phyloP scores from a whole-genome alignment of 1,140 invertebrate species.

The Theocolax elegans region DNA sequence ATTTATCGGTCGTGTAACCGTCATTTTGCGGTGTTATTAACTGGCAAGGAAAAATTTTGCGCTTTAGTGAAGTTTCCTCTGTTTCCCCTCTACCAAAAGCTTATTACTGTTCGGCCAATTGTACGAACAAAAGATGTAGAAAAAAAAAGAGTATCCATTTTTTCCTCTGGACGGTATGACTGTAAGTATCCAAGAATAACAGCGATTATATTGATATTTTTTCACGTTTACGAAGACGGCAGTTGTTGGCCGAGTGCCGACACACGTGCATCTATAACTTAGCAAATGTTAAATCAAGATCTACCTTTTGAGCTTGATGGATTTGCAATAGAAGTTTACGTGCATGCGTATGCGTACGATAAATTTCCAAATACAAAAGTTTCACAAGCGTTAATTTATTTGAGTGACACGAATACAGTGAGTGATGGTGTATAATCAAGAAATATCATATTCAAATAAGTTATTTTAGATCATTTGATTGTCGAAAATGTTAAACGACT shows the following conservation, averaged over 20 bases:
- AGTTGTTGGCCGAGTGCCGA: background rate
- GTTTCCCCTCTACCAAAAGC: background rate
- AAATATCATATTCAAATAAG: background rate
- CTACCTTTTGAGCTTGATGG: slow-evolving; percentile 27
- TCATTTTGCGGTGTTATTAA: background rate
- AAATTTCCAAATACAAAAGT: too few species aligned
- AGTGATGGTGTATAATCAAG: too few species aligned
- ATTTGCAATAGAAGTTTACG: background rate
- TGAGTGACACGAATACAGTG: too few species aligned
- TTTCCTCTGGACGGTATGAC: slow-evolving; percentile 2
- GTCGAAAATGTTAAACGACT: slow-evolving; percentile 47
- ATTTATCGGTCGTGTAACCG: background rate
- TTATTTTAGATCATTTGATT: background rate
- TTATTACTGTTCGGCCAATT: background rate
- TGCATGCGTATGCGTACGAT: background rate
- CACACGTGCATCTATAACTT: background rate
- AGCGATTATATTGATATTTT: background rate
- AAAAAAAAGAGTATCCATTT: background rate
- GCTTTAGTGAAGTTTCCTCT: background rate
- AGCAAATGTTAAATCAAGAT: slow-evolving; percentile 16
- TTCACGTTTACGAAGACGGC: background rate
- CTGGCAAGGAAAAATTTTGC: background rate
- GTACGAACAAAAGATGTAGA: slow-evolving; percentile 1
- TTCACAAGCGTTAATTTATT: background rate
- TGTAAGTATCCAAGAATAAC: background rate